Percentiles rank a stretch among this genome's conserved stretches.
Conservation (phyloP, 2,888 invertebrate species). For the Chorisops tibialis region DNA sequence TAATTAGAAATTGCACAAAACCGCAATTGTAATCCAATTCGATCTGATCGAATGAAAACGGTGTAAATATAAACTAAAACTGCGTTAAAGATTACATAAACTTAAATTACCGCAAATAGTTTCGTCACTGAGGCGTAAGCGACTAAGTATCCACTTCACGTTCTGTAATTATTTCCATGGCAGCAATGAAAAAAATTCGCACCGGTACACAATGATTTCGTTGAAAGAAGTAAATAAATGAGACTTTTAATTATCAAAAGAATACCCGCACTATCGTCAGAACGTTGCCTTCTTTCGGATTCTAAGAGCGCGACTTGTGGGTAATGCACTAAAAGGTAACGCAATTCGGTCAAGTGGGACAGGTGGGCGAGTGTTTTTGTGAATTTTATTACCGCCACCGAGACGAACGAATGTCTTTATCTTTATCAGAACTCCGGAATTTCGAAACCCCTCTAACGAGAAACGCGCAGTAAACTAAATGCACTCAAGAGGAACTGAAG, state of each 20-base stretch:
- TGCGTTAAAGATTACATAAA: constrained; percentile 26
- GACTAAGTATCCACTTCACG: not conserved
- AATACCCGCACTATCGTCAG: no score
- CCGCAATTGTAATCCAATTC: no score
- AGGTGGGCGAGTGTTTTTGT: not conserved
- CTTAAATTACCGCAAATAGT: constrained; percentile 28
- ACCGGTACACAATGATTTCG: not conserved
- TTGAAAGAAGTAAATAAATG: no score
- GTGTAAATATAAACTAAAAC: not conserved
- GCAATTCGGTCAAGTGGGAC: constrained; percentile 8
- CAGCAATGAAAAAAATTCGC: not conserved
- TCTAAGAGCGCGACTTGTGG: no score
- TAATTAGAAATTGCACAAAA: no score
- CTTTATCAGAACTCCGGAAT: constrained; percentile 11
- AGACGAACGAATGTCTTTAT: not conserved
- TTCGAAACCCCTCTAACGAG: no score
- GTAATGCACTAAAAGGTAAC: not conserved
- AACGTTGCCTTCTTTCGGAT: no score
- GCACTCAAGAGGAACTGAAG: not conserved
- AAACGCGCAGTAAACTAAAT: no score
- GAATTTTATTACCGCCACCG: not conserved
- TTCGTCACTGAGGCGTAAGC: constrained; percentile 16
- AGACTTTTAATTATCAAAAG: no score
- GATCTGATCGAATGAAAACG: not conserved
- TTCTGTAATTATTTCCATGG: not conserved